Base-by-base conservation (phyloP, 2,888 invertebrate genomes). In the Epinotia nisella region DNA sequence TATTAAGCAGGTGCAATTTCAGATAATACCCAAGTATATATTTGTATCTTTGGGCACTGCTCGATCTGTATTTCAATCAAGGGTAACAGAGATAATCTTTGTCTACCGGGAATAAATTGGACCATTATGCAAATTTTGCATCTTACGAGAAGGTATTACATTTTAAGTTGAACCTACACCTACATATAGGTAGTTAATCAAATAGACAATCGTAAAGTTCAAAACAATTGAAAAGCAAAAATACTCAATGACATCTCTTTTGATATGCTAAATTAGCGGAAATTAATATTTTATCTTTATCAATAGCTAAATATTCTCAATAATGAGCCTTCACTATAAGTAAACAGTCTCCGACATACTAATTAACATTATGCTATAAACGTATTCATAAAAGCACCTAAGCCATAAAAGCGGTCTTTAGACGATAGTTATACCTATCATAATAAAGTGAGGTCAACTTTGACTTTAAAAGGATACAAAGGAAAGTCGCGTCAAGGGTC, bases 401-500 rank as follows among this genome's bases (percentile, higher is more conserved):
- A 65, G 59, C 51, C 59, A 58, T 72, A 67, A 62, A 68, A 66
- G 51, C 24, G 41, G 39, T 61, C 21, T 68, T 68, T 19, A 49
- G 45, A 58, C 56, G 24, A 56, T 10, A 35, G 55, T 67, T 72
- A 70, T 56, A n/a, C n/a, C n/a, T n/a, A 49, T 62, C 55, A 70
- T 70, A 56, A 62, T 62, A 68, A 53, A 35, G n/a, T 35, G 55
- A 49, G 41, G n/a, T 55, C 55, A 68, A 29, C 55, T n/a, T 35
- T 21, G 65, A 51, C 61, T 72, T 56, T 35, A 68, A 72, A 72
- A 68, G 72, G 67, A 72, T 62, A 71, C 70, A 72, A 72, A 72
- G 67, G 72, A 72, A 68, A 72, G 72, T 67, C 58, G 65, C 65
- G 66, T 58, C 60, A 60, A 45, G 67, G 72, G 72, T 68, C 72